Evolutionary conservation across 2,888 invertebrate species (phyloP).

Genomic region (Calameuta pallipes): DNA sequence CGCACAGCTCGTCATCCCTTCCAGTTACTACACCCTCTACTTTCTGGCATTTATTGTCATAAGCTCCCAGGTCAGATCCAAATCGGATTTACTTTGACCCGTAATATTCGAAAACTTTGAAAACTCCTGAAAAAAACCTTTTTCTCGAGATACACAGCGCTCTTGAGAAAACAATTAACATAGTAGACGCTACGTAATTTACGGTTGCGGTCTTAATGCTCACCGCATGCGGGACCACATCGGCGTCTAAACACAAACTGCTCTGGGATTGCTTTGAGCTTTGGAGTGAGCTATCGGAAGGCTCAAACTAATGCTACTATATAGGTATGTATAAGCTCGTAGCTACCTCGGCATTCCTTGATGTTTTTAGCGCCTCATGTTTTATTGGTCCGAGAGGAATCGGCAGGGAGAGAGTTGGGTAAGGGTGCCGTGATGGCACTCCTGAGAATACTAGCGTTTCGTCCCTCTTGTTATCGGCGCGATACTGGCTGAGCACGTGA

Average conservation of each 20-base stretch:
- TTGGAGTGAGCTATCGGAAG: too few species aligned
- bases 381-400: slow-evolving; percentile 39
- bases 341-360: slow-evolving; percentile 3
- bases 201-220: not conserved
- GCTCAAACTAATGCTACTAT: not conserved
- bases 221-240: not conserved
- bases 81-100: not conserved
- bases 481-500: slow-evolving; percentile 15
- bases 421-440: slow-evolving; percentile 42
- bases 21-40: slow-evolving; percentile 25
- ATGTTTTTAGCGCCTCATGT: slow-evolving; percentile 21
- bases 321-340: slow-evolving; percentile 2
- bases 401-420: not conserved
- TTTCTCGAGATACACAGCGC: too few species aligned
- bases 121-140: not conserved
- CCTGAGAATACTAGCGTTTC: slow-evolving; percentile 34
- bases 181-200: not conserved
- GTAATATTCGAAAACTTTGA: not conserved
- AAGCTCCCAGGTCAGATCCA: not conserved
- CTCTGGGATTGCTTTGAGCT: too few species aligned
- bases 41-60: slow-evolving; percentile 29
- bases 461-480: slow-evolving; percentile 40
- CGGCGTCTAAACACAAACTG: not conserved
- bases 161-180: not conserved
- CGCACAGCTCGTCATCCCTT: slow-evolving; percentile 19